Evolutionary conservation across 2,113 vertebrate species (phyloP).

Genomic region (Tragelaphus strepsiceros): DNA sequence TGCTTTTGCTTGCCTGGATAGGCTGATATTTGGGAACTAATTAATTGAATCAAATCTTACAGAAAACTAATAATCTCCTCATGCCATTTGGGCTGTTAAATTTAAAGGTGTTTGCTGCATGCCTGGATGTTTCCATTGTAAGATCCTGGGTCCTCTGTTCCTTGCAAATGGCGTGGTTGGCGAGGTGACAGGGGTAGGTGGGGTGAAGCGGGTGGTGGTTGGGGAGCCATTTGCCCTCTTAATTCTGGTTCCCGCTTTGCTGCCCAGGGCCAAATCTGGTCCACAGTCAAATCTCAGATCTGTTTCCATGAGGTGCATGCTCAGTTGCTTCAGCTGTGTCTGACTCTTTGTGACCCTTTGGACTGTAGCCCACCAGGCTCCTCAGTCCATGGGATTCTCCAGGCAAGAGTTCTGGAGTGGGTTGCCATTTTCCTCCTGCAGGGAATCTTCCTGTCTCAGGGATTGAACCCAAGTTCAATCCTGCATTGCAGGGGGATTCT

Average conservation of each 20-base stretch:
- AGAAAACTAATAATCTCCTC: slow-evolving; percentile 73
- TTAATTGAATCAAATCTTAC: slow-evolving; percentile 80
- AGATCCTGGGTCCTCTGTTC: neutral
- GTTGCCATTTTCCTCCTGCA: neutral
- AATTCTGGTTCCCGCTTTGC: neutral
- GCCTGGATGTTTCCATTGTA: neutral
- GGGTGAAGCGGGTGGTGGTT: neutral
- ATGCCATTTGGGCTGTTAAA: slow-evolving; percentile 46
- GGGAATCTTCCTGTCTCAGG: neutral
- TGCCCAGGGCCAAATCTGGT: neutral
- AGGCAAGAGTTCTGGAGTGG: neutral
- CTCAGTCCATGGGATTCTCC: neutral
- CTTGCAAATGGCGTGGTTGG: neutral
- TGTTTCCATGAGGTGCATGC: neutral
- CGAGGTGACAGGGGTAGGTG: accelerated
- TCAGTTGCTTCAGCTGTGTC: neutral
- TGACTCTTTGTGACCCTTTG: neutral
- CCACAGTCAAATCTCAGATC: neutral
- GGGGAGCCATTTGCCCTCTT: neutral
- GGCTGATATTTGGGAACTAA: slow-evolving; percentile 79
- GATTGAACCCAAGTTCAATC: neutral
- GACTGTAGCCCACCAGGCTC: neutral
- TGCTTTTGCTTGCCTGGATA: slow-evolving; percentile 76
- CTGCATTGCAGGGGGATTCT: neutral
- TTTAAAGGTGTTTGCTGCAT: slow-evolving; percentile 47